phyloP scores from a whole-genome alignment of 2,888 invertebrate species.

The Pachydiplax longipennis region DNA sequence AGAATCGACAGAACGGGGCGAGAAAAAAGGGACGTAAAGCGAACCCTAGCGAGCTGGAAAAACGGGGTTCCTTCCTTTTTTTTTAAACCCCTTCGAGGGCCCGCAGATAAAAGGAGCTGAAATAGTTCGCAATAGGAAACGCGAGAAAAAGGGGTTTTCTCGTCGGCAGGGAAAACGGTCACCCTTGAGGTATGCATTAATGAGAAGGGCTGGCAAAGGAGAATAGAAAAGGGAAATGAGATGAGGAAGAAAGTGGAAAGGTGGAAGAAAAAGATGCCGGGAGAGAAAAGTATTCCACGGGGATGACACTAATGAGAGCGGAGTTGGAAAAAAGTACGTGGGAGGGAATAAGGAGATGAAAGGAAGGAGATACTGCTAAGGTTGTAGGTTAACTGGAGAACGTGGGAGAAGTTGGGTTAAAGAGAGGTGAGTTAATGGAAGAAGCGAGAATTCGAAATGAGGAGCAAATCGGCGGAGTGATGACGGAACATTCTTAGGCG shows the following conservation, averaged over 20 bases:
- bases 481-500: too few species aligned
- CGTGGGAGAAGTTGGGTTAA: too few species aligned
- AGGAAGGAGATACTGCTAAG: background rate
- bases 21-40: background rate
- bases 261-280: background rate
- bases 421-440: too few species aligned
- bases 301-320: background rate
- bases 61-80: background rate
- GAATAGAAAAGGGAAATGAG: background rate
- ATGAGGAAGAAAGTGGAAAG: background rate
- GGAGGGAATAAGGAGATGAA: background rate
- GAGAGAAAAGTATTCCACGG: background rate
- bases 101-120: background rate
- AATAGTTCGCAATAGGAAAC: background rate
- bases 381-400: too few species aligned
- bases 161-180: background rate
- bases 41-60: background rate
- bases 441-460: too few species aligned
- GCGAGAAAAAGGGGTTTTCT: background rate
- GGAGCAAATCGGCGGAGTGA: too few species aligned
- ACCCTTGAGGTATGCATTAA: conserved; percentile 26
- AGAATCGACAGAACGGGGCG: background rate
- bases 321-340: background rate
- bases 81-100: background rate
- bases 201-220: background rate